These are phyloP conservation scores for Okapia johnstoni DNA, from an alignment of 2,113 vertebrate genomes.

Conservation along the genomic window DNA sequence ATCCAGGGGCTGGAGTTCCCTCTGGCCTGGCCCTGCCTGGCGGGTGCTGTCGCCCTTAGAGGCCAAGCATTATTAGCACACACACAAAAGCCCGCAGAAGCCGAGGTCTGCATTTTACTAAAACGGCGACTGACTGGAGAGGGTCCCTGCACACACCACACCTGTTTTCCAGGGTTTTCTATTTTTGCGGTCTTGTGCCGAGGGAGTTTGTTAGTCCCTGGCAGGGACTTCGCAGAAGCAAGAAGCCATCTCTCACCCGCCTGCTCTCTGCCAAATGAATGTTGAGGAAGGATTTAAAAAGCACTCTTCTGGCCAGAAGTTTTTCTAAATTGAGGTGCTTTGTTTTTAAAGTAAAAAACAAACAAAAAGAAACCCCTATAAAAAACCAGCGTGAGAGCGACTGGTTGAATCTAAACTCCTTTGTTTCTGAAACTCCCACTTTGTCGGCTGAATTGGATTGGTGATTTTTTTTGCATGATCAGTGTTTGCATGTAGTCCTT, in stretches of 20 bases:
- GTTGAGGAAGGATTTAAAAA: not conserved
- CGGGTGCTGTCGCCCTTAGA: not conserved
- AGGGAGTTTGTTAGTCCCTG: not conserved
- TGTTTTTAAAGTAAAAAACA: not conserved
- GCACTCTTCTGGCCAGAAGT: not conserved
- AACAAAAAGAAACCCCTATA: not conserved
- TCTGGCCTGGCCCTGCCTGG: not conserved
- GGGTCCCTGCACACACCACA: accelerated
- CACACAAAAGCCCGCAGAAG: not conserved
- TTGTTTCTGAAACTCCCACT: not conserved
- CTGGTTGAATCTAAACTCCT: not conserved
- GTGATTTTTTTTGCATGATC: not conserved
- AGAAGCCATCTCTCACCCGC: not conserved
- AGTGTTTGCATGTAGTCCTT: not conserved
- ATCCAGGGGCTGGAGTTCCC: not conserved
- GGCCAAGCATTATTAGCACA: not conserved
- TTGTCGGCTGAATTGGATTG: not conserved
- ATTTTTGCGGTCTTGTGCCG: not conserved
- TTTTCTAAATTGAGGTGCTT: not conserved
- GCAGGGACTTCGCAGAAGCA: not conserved
- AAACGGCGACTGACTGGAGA: not conserved
- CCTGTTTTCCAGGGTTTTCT: not conserved
- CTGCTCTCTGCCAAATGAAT: not conserved
- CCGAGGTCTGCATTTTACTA: slow-evolving; percentile 7
- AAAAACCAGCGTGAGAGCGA: not conserved